These are phyloP conservation scores for Drosophila biarmipes DNA, from an alignment of 1,140 invertebrate species.

Conservation along the genomic window DNA sequence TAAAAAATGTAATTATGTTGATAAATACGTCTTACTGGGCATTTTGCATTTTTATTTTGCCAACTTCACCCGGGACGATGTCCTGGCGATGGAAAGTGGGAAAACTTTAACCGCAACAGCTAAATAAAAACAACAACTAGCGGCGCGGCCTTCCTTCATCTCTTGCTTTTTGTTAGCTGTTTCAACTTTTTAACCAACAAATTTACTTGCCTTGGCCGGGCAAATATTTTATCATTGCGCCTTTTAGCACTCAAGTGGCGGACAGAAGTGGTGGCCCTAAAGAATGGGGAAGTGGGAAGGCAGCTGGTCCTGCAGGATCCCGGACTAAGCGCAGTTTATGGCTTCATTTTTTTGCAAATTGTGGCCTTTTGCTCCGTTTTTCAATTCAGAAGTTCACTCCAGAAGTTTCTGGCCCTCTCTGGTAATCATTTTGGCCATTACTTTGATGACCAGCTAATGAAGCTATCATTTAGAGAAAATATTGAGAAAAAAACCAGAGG, in stretches of 20 bases:
- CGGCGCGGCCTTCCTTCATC: slow-evolving; percentile 51
- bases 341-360: slow-evolving; percentile 58
- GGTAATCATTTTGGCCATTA: slow-evolving; percentile 56
- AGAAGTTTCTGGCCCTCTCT: slow-evolving; percentile 22
- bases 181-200: slow-evolving; percentile 69
- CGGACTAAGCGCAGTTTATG: slow-evolving; percentile 66
- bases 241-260: slow-evolving; percentile 75
- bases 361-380: slow-evolving; percentile 39
- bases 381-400: slow-evolving; percentile 21
- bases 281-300: neutral
- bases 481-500: slow-evolving; percentile 4
- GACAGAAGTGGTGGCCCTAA: slow-evolving; percentile 23
- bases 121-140: slow-evolving; percentile 61
- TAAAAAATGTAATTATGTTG: slow-evolving; percentile 84
- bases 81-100: slow-evolving; percentile 7
- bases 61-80: slow-evolving; percentile 56
- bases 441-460: slow-evolving; percentile 68
- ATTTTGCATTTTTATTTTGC: slow-evolving; percentile 74
- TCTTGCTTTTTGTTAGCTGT: slow-evolving; percentile 38
- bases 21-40: slow-evolving; percentile 81
- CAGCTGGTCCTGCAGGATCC: slow-evolving; percentile 8
- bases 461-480: slow-evolving; percentile 59
- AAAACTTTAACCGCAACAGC: slow-evolving; percentile 70
- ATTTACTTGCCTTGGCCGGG: slow-evolving; percentile 64
- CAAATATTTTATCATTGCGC: slow-evolving; percentile 82